These are phyloP conservation scores for Recurvirostra avosetta DNA, from an alignment of 2,113 vertebrate species.

Conservation along the genomic window DNA sequence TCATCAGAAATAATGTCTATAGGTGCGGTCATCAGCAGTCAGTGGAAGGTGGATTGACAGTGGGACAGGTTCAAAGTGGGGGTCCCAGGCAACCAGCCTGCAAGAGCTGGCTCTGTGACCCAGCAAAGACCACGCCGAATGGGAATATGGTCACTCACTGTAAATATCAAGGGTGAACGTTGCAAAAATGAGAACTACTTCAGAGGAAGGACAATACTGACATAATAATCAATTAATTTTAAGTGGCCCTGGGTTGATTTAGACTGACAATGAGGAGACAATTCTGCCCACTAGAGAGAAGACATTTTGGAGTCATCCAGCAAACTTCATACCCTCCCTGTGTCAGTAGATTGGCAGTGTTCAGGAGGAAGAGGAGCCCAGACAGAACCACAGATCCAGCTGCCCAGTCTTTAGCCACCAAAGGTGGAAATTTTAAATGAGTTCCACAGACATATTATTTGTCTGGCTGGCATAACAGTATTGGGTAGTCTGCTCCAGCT, in stretches of 20 bases:
- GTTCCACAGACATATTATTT: background rate
- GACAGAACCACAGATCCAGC: background rate
- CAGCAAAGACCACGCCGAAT: background rate
- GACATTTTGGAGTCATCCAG: background rate
- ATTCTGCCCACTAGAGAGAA: background rate
- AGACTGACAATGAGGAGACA: background rate
- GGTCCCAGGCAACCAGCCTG: background rate
- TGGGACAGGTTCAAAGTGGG: background rate
- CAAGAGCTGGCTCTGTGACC: background rate
- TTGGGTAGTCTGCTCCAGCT: background rate
- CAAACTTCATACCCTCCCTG: background rate
- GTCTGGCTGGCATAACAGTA: background rate
- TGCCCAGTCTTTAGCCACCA: background rate
- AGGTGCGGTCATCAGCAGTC: rapidly evolving
- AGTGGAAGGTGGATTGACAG: background rate
- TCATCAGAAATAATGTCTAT: background rate
- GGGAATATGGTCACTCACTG: background rate
- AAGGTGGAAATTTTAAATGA: background rate
- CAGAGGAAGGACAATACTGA: background rate
- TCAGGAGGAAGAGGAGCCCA: background rate
- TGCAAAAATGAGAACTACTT: background rate
- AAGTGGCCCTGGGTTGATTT: background rate
- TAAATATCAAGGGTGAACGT: rapidly evolving
- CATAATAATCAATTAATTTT: background rate
- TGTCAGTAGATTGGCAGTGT: background rate